These are phyloP conservation scores for Tapirus indicus DNA, from an alignment of 2,797 vertebrate genomes.

Conservation along the genomic window DNA sequence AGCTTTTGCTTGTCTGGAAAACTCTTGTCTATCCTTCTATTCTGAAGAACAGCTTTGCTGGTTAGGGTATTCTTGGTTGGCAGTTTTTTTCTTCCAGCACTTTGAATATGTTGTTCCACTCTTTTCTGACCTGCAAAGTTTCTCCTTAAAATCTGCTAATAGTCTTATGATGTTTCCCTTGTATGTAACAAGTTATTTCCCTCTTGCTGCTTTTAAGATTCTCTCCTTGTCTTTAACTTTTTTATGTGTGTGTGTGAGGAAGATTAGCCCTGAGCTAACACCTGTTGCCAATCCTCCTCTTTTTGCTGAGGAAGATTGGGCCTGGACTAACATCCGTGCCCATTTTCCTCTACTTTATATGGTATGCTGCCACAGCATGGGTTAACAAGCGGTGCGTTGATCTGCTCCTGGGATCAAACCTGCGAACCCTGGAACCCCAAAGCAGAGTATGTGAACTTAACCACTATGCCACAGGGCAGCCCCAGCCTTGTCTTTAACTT, in stretches of 20 bases:
- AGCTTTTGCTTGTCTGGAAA: neutral
- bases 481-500: neutral
- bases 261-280: no score
- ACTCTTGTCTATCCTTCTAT: neutral
- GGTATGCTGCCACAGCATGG: no score
- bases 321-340: no score
- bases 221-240: neutral
- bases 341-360: no score
- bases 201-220: neutral
- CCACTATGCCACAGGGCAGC: no score
- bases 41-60: neutral
- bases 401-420: no score
- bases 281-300: no score
- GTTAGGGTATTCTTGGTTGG: neutral
- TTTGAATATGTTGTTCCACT: neutral
- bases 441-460: no score
- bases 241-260: no score
- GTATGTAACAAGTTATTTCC: neutral
- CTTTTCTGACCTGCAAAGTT: neutral
- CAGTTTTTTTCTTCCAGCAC: neutral
- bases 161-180: neutral
- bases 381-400: no score
- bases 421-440: no score
- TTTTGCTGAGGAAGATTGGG: no score
- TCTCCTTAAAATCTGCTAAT: neutral